Evolutionary conservation across 2,888 invertebrate species (phyloP).

Genomic region (Drosophila neonasuta): DNA sequence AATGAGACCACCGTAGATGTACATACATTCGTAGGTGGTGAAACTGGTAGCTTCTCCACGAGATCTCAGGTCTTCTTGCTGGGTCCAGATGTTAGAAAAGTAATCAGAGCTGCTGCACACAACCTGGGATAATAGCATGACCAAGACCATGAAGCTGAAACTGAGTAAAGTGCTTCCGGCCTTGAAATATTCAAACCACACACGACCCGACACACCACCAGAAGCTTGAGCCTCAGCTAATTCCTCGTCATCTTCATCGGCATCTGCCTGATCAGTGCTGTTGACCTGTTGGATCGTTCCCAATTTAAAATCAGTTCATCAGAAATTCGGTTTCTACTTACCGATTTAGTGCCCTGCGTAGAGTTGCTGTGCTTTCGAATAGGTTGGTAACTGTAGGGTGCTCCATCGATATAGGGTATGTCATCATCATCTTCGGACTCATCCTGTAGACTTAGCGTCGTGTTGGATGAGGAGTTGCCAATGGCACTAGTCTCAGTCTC

Average conservation of each 20-base stretch:
- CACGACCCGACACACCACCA: slow-evolving; percentile 81
- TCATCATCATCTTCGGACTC: slow-evolving; percentile 79
- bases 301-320: neutral
- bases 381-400: slow-evolving; percentile 75
- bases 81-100: slow-evolving; percentile 85
- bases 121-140: slow-evolving; percentile 84
- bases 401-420: slow-evolving; percentile 82
- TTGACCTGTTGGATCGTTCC: slow-evolving; percentile 55
- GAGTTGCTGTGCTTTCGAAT: slow-evolving; percentile 68
- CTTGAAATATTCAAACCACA: slow-evolving; percentile 83
- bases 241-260: slow-evolving; percentile 63
- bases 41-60: slow-evolving; percentile 74
- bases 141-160: slow-evolving; percentile 82
- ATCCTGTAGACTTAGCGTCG: slow-evolving; percentile 30
- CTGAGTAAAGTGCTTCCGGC: slow-evolving; percentile 83
- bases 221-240: slow-evolving; percentile 81
- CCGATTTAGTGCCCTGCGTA: slow-evolving; percentile 77
- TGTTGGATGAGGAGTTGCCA: slow-evolving; percentile 24
- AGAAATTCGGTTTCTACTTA: slow-evolving; percentile 41
- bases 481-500: slow-evolving; percentile 50
- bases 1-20: slow-evolving; percentile 81
- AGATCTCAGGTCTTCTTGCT: slow-evolving; percentile 80
- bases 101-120: slow-evolving; percentile 85
- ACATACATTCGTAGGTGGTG: slow-evolving; percentile 80
- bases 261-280: slow-evolving; percentile 66